Conservation (phyloP, 1,140 invertebrate species). For the Diplogasteroides magnus region DNA sequence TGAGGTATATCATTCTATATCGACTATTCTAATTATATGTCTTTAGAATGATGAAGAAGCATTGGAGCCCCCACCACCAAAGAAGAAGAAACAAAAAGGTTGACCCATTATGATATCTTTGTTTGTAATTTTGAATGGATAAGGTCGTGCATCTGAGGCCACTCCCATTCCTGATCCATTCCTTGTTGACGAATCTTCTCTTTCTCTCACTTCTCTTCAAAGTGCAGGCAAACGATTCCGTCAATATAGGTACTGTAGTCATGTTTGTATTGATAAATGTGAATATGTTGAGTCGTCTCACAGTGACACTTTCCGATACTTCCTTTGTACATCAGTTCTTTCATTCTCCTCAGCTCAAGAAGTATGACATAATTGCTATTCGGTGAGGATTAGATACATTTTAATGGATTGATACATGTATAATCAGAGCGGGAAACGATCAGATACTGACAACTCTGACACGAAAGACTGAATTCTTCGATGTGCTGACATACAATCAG, state of each 20-base stretch:
- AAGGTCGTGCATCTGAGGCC: conserved; percentile 8
- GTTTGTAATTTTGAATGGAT: conserved; percentile 3
- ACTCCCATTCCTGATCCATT: conserved; percentile 46
- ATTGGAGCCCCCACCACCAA: conserved; percentile 24
- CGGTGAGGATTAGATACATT: conserved; percentile 12
- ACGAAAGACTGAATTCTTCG: conserved; percentile 39
- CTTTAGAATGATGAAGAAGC: background rate
- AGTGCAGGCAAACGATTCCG: conserved; percentile 42
- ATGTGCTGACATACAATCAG: conserved; percentile 30
- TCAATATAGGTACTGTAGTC: conserved; percentile 43
- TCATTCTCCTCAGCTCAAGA: conserved; percentile 20
- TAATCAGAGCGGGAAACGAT: conserved; percentile 36
- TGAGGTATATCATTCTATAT: conserved; percentile 3
- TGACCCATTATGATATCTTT: conserved; percentile 8
- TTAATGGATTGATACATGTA: too few species aligned
- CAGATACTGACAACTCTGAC: conserved; percentile 44
- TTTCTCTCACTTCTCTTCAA: conserved; percentile 40
- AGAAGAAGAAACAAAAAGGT: conserved; percentile 43
- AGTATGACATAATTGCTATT: conserved; percentile 51
- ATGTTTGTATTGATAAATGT: background rate
- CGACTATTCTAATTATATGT: background rate
- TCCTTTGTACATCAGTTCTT: conserved; percentile 8
- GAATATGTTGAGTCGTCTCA: conserved; percentile 40
- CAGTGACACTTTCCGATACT: conserved; percentile 39
- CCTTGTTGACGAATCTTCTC: conserved; percentile 35